Evolutionary conservation across 2,888 invertebrate genomes (phyloP).

Genomic region (Scaptomyza parva): DNA sequence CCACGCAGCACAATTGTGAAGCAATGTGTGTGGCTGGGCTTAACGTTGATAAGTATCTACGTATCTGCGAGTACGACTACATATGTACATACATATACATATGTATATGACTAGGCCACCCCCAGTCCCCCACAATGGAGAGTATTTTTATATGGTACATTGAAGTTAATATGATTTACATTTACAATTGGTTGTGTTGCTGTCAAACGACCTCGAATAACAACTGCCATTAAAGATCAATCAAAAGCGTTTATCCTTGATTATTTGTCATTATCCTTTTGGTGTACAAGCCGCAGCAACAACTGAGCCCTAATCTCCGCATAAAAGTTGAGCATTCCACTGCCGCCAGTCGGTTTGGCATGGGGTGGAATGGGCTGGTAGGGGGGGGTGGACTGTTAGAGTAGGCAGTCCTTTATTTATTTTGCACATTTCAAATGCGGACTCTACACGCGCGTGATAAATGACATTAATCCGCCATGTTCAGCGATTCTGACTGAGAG

Average conservation of each 20-base stretch:
- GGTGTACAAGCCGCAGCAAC: conserved; percentile 60
- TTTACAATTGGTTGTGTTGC: conserved; percentile 72
- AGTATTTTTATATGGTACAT: conserved; percentile 65
- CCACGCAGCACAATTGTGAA: conserved; percentile 60
- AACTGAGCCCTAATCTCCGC: conserved; percentile 66
- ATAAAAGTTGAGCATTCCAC: conserved; percentile 45
- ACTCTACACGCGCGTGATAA: conserved; percentile 72
- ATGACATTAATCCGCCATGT: conserved; percentile 81
- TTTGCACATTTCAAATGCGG: conserved; percentile 73
- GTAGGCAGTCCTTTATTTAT: conserved; percentile 61
- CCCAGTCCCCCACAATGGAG: not conserved
- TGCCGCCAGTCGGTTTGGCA: no score
- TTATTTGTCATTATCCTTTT: conserved; percentile 83
- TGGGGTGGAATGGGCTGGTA: conserved; percentile 7
- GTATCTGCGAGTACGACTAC: conserved; percentile 6
- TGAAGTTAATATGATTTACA: conserved; percentile 80
- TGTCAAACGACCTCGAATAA: conserved; percentile 64
- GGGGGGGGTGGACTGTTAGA: not conserved
- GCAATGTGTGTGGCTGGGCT: conserved; percentile 51
- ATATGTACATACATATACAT: no score
- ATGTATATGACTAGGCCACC: conserved; percentile 15
- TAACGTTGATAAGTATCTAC: conserved; percentile 37
- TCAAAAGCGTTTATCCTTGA: conserved; percentile 84
- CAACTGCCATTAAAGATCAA: conserved; percentile 82
- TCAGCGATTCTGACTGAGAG: conserved; percentile 71